Percentiles rank a stretch among this genome's conserved stretches.
These are phyloP conservation scores for Pygocentrus nattereri DNA, from an alignment of 2,797 vertebrate species.

Conservation along the genomic window DNA sequence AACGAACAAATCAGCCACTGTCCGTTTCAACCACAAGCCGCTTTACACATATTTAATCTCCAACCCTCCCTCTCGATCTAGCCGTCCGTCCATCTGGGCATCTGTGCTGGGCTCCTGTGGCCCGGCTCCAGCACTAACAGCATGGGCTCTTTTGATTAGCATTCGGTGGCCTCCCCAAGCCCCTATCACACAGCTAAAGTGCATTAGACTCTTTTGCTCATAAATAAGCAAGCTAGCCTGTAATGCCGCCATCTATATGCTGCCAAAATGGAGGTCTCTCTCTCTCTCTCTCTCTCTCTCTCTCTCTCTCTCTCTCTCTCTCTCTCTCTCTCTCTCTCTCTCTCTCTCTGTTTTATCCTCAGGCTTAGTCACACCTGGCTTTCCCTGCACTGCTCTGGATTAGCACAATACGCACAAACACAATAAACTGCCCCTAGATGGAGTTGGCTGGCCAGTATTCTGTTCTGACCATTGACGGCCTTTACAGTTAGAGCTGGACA, in stretches of 20 bases:
- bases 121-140: constrained; percentile 39
- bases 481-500: background rate
- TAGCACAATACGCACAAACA: background rate
- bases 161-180: constrained; percentile 32
- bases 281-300: background rate
- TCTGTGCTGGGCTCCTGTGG: constrained; percentile 13
- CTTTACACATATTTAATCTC: constrained; percentile 28
- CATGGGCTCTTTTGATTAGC: constrained; percentile 45
- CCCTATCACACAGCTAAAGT: constrained; percentile 36
- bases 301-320: background rate
- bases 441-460: background rate
- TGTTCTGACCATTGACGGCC: background rate
- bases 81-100: constrained; percentile 23
- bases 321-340: background rate
- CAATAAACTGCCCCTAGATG: background rate
- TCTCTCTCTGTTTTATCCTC: constrained; percentile 23
- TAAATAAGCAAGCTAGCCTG: constrained; percentile 38
- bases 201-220: constrained; percentile 45
- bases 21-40: constrained; percentile 26
- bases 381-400: background rate
- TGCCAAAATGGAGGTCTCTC: constrained; percentile 16
- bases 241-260: constrained; percentile 38
- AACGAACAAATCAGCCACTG: background rate
- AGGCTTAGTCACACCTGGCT: constrained; percentile 23
- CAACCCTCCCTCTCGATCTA: constrained; percentile 10